Percentiles rank a stretch among this genome's conserved stretches.
These are phyloP conservation scores for Gryllus bimaculatus DNA, from an alignment of 1,140 invertebrate genomes.

Conservation along the genomic window DNA sequence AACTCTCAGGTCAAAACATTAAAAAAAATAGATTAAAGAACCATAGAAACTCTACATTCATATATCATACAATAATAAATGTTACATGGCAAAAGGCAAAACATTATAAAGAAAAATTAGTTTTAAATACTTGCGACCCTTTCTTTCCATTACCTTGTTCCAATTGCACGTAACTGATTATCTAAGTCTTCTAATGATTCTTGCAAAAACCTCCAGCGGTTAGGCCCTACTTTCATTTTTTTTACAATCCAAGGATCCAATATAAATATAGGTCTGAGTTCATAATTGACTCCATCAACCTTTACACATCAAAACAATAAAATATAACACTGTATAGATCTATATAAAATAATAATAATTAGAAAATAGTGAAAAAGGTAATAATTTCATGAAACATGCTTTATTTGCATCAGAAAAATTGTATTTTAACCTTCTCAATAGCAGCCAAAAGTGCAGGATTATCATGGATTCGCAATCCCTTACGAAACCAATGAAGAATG, in stretches of 20 bases:
- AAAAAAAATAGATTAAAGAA: no score
- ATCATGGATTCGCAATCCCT: slow-evolving; percentile 61
- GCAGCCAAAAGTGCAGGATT: slow-evolving; percentile 55
- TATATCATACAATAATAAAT: background rate
- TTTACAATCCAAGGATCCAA: slow-evolving; percentile 55
- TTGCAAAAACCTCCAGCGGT: slow-evolving; percentile 58
- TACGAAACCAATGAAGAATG: slow-evolving; percentile 58
- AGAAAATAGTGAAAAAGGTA: background rate
- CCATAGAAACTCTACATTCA: background rate
- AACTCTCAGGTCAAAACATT: no score
- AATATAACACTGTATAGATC: background rate
- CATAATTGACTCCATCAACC: slow-evolving; percentile 38
- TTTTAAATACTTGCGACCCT: slow-evolving; percentile 19
- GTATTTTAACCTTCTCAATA: slow-evolving; percentile 33
- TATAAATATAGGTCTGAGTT: slow-evolving; percentile 54
- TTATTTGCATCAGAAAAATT: background rate
- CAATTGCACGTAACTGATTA: slow-evolving; percentile 41
- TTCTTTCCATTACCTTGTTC: slow-evolving; percentile 28
- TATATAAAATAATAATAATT: background rate
- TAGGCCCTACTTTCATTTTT: slow-evolving; percentile 50
- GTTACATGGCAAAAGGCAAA: background rate
- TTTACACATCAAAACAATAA: slow-evolving; percentile 23
- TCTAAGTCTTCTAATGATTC: slow-evolving; percentile 59
- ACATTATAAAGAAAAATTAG: background rate
- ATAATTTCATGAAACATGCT: background rate